phyloP scores from a whole-genome alignment of 2,797 vertebrate species.

The Melanotaenia parkinsoni region DNA sequence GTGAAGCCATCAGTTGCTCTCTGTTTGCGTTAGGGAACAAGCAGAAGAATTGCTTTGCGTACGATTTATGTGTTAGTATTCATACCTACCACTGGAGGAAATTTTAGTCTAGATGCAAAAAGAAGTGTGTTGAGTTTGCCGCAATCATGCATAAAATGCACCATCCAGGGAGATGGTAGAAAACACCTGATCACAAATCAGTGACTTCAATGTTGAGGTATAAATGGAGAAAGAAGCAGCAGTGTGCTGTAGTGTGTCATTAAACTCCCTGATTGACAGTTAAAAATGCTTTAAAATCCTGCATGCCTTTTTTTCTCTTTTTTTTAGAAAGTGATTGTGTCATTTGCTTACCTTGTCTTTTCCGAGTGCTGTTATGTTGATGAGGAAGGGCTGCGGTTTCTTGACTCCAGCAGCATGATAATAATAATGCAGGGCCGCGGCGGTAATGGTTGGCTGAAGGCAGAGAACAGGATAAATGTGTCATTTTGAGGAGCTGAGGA shows the following conservation, averaged over 20 bases:
- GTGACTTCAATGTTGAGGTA: constrained; percentile 18
- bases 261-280: constrained; percentile 29
- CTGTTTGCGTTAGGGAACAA: constrained; percentile 32
- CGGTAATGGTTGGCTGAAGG: constrained; percentile 37
- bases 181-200: constrained; percentile 38
- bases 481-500: constrained; percentile 63
- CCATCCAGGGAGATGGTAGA: neutral
- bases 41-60: constrained; percentile 12
- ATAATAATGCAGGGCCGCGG: constrained; percentile 25
- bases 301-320: neutral
- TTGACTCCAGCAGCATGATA: constrained; percentile 38
- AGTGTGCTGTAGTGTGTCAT: constrained; percentile 16
- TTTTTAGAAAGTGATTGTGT: constrained; percentile 21
- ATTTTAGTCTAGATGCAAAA: constrained; percentile 23
- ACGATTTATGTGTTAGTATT: constrained; percentile 44
- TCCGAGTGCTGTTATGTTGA: constrained; percentile 12
- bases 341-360: constrained; percentile 28
- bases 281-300: constrained; percentile 5
- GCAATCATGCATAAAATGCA: constrained; percentile 4
- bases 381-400: constrained; percentile 49
- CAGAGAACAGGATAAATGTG: constrained; percentile 39
- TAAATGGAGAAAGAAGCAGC: constrained; percentile 34
- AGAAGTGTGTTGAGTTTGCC: neutral
- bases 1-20: constrained; percentile 21
- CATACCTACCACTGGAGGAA: constrained; percentile 17